phyloP scores from a whole-genome alignment of 1,140 invertebrate species.

The Aphaenogaster rudis region DNA sequence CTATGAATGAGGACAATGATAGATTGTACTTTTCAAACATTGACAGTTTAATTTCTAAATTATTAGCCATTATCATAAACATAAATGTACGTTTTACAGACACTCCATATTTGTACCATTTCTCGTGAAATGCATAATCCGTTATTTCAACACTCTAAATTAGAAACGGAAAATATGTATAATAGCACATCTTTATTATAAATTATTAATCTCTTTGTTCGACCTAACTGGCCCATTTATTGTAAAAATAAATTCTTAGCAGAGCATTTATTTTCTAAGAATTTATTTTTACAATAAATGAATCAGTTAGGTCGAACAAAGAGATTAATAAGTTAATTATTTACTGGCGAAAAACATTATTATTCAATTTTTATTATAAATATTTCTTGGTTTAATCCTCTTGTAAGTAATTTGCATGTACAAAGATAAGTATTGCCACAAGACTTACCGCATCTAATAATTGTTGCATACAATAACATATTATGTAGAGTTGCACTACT shows the following conservation, averaged over 20 bases:
- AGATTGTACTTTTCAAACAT: slow-evolving; percentile 59
- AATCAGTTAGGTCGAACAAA: too few species aligned
- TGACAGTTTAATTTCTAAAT: slow-evolving; percentile 66
- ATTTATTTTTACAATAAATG: too few species aligned
- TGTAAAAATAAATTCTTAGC: too few species aligned
- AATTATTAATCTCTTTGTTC: too few species aligned
- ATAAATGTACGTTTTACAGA: slow-evolving; percentile 20
- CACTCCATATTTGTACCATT: slow-evolving; percentile 57
- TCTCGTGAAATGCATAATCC: slow-evolving; percentile 63
- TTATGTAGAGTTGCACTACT: slow-evolving; percentile 70
- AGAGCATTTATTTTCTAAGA: too few species aligned
- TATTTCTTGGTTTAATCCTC: not conserved
- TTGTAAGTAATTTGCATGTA: not conserved
- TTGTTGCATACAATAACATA: slow-evolving; percentile 69
- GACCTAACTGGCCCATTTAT: too few species aligned
- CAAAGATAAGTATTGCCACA: not conserved
- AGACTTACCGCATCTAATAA: slow-evolving; percentile 70
- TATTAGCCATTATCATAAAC: slow-evolving; percentile 51
- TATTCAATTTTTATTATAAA: not conserved
- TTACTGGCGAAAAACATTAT: too few species aligned
- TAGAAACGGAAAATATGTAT: not conserved
- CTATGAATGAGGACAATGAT: slow-evolving; percentile 67
- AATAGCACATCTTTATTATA: too few species aligned
- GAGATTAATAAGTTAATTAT: too few species aligned
- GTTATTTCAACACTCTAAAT: slow-evolving; percentile 63